Base-by-base conservation (phyloP, 64 coral and sea anemone species). In the Montipora capricornis region DNA sequence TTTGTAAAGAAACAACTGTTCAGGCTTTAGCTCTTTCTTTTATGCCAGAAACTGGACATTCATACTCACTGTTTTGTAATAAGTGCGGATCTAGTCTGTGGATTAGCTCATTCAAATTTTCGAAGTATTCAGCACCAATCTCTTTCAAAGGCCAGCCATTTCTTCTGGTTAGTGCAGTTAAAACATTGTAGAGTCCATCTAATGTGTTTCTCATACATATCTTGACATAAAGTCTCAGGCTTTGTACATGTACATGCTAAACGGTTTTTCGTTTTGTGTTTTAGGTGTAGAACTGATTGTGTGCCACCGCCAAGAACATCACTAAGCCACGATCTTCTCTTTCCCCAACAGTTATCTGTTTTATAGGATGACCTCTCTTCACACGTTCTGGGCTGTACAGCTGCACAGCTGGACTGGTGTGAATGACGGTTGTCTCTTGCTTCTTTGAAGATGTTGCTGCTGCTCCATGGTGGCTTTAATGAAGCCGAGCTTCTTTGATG, bases 111-210 rank as follows among this genome's bases (percentile, higher is more conserved):
- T 88, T 57, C 5, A 94, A 66, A 44, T 94, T 83, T 16, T 89
- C 62, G 29, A 87, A 94, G 79, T 89, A 83, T 76, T 76, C 75
- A 61, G 86, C 78, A 68, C 92, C 87, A 89, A 58, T 71, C 68
- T 94, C 44, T 59, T 67, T 88, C 93, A 94, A 19, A 94, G 68
- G 16, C 87, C 80, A 60, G 71, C 67, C 87, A 94, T 89, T 84
- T 81, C 68, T 24, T 47, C 55, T 53, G 90, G 89, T 82, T 94
- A 68, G 68, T 77, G 78, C 87, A 71, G 46, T 75, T 20, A 89
- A 50, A 15, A 87, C 93, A 81, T 89, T 57, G 37, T 88, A 64
- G 19, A 60, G 87, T 91, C 14, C 79, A 67, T 73, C 89, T 78
- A 82, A 91, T 91, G 7, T 78, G 89, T 91, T 69, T 91, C 19